phyloP scores from a whole-genome alignment of 2,113 vertebrate species.

The Leptosomus discolor region DNA sequence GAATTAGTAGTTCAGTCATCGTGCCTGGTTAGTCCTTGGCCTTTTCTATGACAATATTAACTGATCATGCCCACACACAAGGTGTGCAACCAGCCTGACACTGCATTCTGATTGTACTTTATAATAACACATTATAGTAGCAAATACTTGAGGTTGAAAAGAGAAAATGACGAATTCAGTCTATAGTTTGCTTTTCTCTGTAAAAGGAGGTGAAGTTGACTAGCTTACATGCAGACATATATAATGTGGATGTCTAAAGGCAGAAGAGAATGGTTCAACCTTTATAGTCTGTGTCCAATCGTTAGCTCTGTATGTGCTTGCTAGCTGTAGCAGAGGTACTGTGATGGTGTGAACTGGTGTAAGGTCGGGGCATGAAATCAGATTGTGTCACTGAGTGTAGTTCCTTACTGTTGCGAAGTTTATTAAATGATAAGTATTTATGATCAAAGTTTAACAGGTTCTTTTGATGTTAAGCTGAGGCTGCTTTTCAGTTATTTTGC shows the following conservation, averaged over 20 bases:
- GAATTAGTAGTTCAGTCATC: background rate
- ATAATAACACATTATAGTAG: background rate
- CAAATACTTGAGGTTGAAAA: background rate
- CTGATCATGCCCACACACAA: background rate
- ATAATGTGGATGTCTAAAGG: background rate
- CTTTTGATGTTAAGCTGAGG: background rate
- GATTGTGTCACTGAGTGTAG: background rate
- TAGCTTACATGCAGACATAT: accelerated
- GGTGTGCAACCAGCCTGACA: background rate
- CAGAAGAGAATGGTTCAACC: background rate
- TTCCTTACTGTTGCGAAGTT: background rate
- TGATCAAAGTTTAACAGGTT: background rate
- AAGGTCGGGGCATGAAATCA: background rate
- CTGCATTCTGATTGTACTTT: background rate
- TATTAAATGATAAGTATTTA: background rate
- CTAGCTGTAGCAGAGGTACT: background rate
- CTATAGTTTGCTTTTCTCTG: background rate
- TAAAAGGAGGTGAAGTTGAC: background rate
- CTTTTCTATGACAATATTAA: background rate
- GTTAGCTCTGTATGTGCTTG: background rate
- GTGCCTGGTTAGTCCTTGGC: background rate
- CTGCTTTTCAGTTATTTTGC: background rate
- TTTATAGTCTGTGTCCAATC: accelerated
- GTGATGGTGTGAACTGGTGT: background rate
- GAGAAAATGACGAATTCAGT: background rate